Conservation (phyloP, 1,140 invertebrate genomes). For the Pteromalus puparum region DNA sequence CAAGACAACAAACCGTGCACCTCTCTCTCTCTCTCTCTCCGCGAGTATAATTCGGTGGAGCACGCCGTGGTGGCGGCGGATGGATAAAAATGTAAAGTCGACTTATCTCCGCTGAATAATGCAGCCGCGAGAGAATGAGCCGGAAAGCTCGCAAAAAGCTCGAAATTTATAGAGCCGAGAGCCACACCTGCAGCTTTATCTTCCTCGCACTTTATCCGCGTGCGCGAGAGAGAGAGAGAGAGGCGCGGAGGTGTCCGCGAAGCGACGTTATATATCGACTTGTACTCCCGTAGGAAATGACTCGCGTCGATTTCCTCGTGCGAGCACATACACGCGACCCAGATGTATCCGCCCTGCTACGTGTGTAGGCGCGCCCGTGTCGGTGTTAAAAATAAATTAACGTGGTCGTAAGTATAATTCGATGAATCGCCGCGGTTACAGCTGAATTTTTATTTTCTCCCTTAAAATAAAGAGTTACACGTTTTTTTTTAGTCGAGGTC, state of each 20-base stretch:
- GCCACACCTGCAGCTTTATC: not conserved
- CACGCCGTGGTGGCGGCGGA: no score
- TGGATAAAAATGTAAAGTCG: not conserved
- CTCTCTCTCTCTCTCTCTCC: no score
- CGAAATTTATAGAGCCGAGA: slow-evolving; percentile 13
- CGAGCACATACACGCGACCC: not conserved
- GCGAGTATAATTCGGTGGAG: no score
- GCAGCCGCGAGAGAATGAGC: not conserved
- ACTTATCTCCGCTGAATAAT: not conserved
- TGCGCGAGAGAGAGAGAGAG: not conserved
- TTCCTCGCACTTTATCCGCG: not conserved
- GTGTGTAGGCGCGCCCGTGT: not conserved
- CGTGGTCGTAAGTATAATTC: slow-evolving; percentile 18
- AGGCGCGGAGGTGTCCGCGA: not conserved
- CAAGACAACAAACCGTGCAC: not conserved
- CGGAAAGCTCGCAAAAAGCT: not conserved
- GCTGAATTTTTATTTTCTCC: no score
- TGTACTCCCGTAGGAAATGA: slow-evolving; percentile 31
- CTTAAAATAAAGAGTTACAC: no score
- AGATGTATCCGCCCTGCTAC: not conserved
- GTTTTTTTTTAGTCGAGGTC: no score
- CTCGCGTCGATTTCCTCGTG: slow-evolving; percentile 33
- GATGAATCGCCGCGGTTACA: slow-evolving; percentile 23
- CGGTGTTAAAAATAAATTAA: slow-evolving; percentile 40
- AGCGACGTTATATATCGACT: not conserved